Conservation (phyloP, 2,797 vertebrate species). For the Microtus obscurus region DNA sequence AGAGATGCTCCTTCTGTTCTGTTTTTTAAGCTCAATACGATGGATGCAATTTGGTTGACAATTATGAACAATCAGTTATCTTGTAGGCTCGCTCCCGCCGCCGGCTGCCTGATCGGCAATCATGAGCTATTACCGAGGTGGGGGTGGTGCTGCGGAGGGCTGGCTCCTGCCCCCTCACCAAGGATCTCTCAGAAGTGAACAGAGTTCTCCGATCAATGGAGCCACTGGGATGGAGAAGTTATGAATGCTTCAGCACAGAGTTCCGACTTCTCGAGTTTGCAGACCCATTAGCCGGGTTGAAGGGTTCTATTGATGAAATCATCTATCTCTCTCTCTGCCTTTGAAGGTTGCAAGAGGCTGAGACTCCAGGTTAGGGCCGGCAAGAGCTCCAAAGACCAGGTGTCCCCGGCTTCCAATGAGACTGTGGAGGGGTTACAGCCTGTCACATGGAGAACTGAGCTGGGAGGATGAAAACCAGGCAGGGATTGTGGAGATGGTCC, state of each 20-base stretch:
- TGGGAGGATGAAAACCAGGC: not conserved
- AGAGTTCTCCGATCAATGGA: slow-evolving; percentile 91
- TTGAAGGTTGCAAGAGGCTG: slow-evolving; percentile 48
- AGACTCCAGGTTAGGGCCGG: slow-evolving; percentile 23
- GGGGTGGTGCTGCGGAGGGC: slow-evolving; percentile 86
- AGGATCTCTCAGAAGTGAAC: slow-evolving; percentile 87
- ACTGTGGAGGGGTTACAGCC: not conserved
- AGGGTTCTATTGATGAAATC: slow-evolving; percentile 88
- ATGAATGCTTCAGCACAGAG: slow-evolving; percentile 89
- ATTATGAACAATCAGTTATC: slow-evolving; percentile 93
- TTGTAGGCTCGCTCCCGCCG: slow-evolving; percentile 83
- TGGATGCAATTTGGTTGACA: slow-evolving; percentile 93
- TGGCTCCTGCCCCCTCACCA: slow-evolving; percentile 83
- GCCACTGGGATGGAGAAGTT: slow-evolving; percentile 89
- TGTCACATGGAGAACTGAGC: not conserved
- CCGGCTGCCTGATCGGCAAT: slow-evolving; percentile 86
- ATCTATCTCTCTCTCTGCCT: slow-evolving; percentile 60
- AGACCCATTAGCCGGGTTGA: slow-evolving; percentile 89
- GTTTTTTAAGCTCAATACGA: slow-evolving; percentile 92
- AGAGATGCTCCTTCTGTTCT: slow-evolving; percentile 91
- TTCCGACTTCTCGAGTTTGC: slow-evolving; percentile 88
- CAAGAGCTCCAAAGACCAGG: slow-evolving; percentile 47
- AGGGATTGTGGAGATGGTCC: not conserved
- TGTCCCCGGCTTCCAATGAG: not conserved
- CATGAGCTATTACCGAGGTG: slow-evolving; percentile 86